Percentiles rank a stretch among this genome's conserved stretches.
Conservation (phyloP, 2,888 invertebrate genomes). For the Luperina nickerlii region DNA sequence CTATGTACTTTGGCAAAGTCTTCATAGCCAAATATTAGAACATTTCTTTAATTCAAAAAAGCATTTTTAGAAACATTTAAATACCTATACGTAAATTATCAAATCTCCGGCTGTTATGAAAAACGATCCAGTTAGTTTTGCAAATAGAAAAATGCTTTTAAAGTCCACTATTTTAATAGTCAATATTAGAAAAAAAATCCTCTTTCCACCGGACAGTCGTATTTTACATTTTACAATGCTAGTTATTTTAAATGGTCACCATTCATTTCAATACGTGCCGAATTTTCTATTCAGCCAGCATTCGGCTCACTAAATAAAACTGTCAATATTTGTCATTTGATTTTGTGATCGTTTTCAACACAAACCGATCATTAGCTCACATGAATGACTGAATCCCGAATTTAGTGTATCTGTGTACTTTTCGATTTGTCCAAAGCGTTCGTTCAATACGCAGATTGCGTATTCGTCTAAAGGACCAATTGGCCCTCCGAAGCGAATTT, state of each 20-base stretch:
- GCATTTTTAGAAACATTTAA: not conserved
- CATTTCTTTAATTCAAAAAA: not conserved
- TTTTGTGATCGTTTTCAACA: slow-evolving; percentile 32
- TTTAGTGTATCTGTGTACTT: slow-evolving; percentile 17
- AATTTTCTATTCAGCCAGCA: slow-evolving; percentile 50
- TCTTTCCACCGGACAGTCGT: not conserved
- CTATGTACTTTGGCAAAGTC: not conserved
- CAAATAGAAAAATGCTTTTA: not conserved
- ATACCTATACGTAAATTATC: not conserved
- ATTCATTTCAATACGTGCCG: slow-evolving; percentile 44
- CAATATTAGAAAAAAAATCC: slow-evolving; percentile 11
- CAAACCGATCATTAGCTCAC: slow-evolving; percentile 40
- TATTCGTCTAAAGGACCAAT: slow-evolving; percentile 63
- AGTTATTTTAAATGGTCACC: slow-evolving; percentile 40
- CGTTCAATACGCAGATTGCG: slow-evolving; percentile 31
- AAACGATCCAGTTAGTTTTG: not conserved
- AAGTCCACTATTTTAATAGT: slow-evolving; percentile 11
- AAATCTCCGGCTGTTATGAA: not conserved
- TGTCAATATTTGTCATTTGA: slow-evolving; percentile 42
- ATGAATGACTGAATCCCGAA: slow-evolving; percentile 26
- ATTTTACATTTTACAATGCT: slow-evolving; percentile 36
- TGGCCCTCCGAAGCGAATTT: slow-evolving; percentile 29
- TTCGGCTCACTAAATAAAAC: slow-evolving; percentile 36
- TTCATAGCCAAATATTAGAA: not conserved
- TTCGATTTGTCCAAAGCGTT: slow-evolving; percentile 40